Base-by-base conservation (phyloP, 2,113 vertebrate species). In the Ellobius talpinus region DNA sequence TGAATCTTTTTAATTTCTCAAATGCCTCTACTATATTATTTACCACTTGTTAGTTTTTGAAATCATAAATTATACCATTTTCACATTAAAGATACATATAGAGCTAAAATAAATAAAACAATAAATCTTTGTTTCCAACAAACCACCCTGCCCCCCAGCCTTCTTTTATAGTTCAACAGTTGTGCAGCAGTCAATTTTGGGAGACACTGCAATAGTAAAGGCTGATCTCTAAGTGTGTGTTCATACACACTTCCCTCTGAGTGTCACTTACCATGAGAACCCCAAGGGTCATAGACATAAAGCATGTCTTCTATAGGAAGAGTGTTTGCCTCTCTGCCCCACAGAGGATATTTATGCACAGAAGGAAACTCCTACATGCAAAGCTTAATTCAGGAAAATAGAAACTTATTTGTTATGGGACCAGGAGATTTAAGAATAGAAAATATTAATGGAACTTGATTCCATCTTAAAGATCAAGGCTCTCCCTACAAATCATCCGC, bases 1-100 rank as follows among this genome's bases (percentile, higher is more conserved):
- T 93, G 89, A 97, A 96, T 52, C 77, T 70, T 91, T 95, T 96
- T 96, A 96, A 97, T 95, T 97, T 95, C 90, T 93, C 89, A 96
- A 91, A 93, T 94, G 74, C 42, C 91, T 77, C 77, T 93, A 29
- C 93, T 94, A 91, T 76, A 94, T 97, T 96, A 94, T 94, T 96
- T 95, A 45, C 63, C 36, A 89, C 84, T 94, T 76, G 45, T 93
- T 95, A 70, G 79, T 58, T 90, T 95, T 93, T 89, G 36, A 96
- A 96, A 93, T 79, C 82, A 66, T 42, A n/a, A 96, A 29, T 72
- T 58, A 95, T 87, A 19, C 31, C 78, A 72, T 82, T 92, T 96
- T 87, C 39, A 89, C 24, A 78, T 94, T 86, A n/a, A 92, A 89
- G 87, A 90, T 47, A 39, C 68, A 63, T 72, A 24, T 58, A 89